These are phyloP conservation scores for Thunnus albacares DNA, from an alignment of 2,797 vertebrate species.

Conservation along the genomic window DNA sequence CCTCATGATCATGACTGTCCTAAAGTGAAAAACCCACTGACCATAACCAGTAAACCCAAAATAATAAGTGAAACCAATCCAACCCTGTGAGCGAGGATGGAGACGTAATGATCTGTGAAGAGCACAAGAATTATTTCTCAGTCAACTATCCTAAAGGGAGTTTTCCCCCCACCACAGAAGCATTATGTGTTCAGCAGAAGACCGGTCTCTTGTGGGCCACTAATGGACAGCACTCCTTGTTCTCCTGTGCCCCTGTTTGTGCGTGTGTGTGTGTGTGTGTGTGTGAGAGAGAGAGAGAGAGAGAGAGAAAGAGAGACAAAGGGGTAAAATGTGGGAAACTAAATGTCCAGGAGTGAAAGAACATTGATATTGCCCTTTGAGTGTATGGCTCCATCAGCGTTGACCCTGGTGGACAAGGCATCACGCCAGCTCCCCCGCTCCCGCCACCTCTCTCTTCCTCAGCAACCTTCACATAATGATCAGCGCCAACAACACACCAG, in stretches of 20 bases:
- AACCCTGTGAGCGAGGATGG: constrained; percentile 25
- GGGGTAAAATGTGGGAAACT: constrained; percentile 18
- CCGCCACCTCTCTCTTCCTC: background rate
- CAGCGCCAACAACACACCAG: constrained; percentile 7
- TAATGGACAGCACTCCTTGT: constrained; percentile 75
- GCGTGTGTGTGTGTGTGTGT: constrained; percentile 16
- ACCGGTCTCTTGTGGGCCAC: constrained; percentile 56
- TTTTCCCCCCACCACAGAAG: constrained; percentile 43
- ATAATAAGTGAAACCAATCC: constrained; percentile 44
- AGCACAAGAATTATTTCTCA: constrained; percentile 64
- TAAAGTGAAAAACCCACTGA: constrained; percentile 30
- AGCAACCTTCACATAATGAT: constrained; percentile 4
- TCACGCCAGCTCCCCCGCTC: constrained; percentile 19
- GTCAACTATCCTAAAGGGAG: constrained; percentile 63
- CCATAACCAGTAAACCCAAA: constrained; percentile 28
- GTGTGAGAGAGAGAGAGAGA: background rate
- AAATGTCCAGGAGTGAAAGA: constrained; percentile 30
- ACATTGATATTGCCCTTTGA: constrained; percentile 42
- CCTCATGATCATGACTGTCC: constrained; percentile 5
- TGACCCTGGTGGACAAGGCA: constrained; percentile 42
- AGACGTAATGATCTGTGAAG: constrained; percentile 70
- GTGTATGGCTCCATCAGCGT: constrained; percentile 49
- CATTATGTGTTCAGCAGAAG: constrained; percentile 66
- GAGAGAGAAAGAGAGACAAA: background rate
- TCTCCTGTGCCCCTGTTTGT: constrained; percentile 21